Evolutionary conservation across 1,140 invertebrate species (phyloP).

Genomic region (Scaptomyza hsui): DNA sequence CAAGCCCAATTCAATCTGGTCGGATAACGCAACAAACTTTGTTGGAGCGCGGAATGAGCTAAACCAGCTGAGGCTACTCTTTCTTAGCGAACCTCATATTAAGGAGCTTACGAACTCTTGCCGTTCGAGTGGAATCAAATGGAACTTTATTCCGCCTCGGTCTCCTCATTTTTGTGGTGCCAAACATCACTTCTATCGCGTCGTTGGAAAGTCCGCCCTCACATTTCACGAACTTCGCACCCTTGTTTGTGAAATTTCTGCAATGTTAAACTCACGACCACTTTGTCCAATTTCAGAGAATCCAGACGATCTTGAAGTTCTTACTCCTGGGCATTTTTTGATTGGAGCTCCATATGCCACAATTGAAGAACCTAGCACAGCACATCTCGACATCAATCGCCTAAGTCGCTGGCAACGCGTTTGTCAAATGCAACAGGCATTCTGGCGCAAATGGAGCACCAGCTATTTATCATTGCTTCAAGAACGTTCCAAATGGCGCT

Average conservation of each 20-base stretch:
- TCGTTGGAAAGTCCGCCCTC: slow-evolving; percentile 3
- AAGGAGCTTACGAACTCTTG: no score
- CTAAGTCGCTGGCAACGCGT: slow-evolving; percentile 20
- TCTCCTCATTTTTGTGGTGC: no score
- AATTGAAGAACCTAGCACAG: neutral
- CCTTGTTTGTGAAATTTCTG: slow-evolving; percentile 12
- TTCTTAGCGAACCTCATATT: no score
- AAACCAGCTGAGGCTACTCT: no score
- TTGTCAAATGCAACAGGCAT: slow-evolving; percentile 12
- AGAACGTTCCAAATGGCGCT: slow-evolving; percentile 7
- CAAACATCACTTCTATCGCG: neutral
- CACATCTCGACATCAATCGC: slow-evolving; percentile 10
- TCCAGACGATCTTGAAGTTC: neutral
- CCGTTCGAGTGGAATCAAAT: no score
- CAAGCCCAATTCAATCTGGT: no score
- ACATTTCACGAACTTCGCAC: neutral
- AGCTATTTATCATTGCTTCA: slow-evolving; percentile 11
- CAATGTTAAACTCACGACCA: slow-evolving; percentile 8
- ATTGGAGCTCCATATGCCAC: no score
- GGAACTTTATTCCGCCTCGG: no score
- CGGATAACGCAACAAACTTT: no score
- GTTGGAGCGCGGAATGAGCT: no score
- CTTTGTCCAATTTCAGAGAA: slow-evolving; percentile 21
- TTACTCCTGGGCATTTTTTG: no score
- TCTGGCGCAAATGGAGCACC: slow-evolving; percentile 6